A percentile compares a stretch with the other conserved stretches of the same genome.
phyloP scores from a whole-genome alignment of 2,888 invertebrate species.

The Drosophila nr. fundita region DNA sequence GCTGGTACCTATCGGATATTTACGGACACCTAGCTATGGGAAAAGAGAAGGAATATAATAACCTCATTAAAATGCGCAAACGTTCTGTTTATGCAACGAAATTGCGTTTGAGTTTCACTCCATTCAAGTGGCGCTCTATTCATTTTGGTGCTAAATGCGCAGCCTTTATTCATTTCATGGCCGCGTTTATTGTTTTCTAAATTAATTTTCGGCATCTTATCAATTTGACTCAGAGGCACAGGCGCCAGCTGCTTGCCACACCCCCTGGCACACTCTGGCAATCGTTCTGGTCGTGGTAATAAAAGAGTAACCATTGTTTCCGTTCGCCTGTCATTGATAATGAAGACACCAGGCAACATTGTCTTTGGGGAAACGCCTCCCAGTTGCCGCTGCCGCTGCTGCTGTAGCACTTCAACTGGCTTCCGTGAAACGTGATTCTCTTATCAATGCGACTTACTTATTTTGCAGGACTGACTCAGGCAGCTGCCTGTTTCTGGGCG shows the following conservation, averaged over 20 bases:
- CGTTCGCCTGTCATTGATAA: constrained; percentile 79
- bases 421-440: constrained; percentile 79
- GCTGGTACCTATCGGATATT: neutral
- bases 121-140: constrained; percentile 47
- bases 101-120: constrained; percentile 48
- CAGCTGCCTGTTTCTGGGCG: constrained; percentile 33
- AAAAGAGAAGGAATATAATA: constrained; percentile 19
- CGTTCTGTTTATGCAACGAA: constrained; percentile 75
- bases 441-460: constrained; percentile 79
- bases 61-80: constrained; percentile 76
- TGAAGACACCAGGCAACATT: constrained; percentile 81
- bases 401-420: constrained; percentile 43
- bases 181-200: constrained; percentile 80
- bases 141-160: constrained; percentile 58
- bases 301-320: constrained; percentile 80
- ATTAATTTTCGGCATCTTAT: constrained; percentile 78
- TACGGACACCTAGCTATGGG: neutral
- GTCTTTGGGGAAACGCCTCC: constrained; percentile 52
- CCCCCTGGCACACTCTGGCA: neutral
- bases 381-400: neutral
- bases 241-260: constrained; percentile 37
- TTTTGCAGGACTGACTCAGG: constrained; percentile 36
- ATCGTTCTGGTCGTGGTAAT: constrained; percentile 49
- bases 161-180: constrained; percentile 72
- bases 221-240: constrained; percentile 74